Percentiles rank a stretch among this genome's conserved stretches.
Evolutionary conservation across 2,113 vertebrate genomes (phyloP).

Genomic region (Hemibagrus wyckioides): DNA sequence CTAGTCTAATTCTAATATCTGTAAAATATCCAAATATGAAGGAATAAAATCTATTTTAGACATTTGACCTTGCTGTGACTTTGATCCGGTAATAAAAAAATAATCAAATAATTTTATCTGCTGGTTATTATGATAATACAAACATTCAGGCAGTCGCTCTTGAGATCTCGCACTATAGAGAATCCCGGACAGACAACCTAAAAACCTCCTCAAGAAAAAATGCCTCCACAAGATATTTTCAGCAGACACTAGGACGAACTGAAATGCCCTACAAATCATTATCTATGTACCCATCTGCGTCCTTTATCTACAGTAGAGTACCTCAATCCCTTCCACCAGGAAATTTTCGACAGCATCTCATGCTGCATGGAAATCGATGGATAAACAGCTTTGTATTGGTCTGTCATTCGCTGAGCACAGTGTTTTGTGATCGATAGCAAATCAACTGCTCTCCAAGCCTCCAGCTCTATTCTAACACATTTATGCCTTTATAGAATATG

Average conservation of each 20-base stretch:
- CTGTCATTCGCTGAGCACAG: constrained; percentile 23
- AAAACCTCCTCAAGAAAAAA: not conserved
- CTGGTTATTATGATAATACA: not conserved
- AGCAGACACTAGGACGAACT: too few species aligned
- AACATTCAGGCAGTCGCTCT: not conserved
- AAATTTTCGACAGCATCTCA: constrained; percentile 1
- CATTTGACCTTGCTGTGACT: not conserved
- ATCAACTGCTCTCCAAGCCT: constrained; percentile 40
- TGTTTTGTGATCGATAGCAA: constrained; percentile 41
- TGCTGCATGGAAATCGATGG: constrained; percentile 46
- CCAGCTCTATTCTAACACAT: constrained; percentile 26
- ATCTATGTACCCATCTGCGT: constrained; percentile 25
- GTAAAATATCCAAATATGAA: not conserved
- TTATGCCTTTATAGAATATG: constrained; percentile 26
- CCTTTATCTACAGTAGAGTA: constrained; percentile 28
- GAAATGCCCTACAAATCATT: constrained; percentile 15
- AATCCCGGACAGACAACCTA: not conserved
- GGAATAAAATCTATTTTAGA: not conserved
- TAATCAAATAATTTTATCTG: not conserved
- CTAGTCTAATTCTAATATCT: not conserved
- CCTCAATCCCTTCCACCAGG: constrained; percentile 27
- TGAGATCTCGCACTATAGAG: not conserved
- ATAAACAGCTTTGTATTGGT: constrained; percentile 37
- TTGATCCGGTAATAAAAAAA: not conserved
- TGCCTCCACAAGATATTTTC: not conserved